Conservation (phyloP, 1,140 invertebrate genomes). For the Copidosoma floridanum region DNA sequence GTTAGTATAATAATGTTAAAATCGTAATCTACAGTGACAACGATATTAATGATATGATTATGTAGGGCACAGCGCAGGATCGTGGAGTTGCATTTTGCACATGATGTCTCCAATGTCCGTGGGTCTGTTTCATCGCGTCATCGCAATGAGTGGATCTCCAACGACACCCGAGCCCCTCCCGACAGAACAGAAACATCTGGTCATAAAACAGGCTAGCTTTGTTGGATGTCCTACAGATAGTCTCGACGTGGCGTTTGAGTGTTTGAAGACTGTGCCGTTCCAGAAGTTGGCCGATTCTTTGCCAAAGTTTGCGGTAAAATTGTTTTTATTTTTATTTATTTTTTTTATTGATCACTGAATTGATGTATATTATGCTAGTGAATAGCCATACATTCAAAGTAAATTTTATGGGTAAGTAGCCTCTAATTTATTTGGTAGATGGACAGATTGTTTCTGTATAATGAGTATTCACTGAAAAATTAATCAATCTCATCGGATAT, state of each 20-base stretch:
- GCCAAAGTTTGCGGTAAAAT: conserved; percentile 26
- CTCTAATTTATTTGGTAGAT: too few species aligned
- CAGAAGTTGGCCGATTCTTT: conserved; percentile 20
- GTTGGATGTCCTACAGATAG: conserved; percentile 63
- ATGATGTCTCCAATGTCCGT: conserved; percentile 62
- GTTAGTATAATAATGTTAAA: too few species aligned
- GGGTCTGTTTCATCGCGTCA: conserved; percentile 49
- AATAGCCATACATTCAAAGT: too few species aligned
- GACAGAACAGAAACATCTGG: conserved; percentile 58
- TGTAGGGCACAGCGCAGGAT: conserved; percentile 69
- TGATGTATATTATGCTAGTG: too few species aligned
- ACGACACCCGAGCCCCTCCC: conserved; percentile 59
- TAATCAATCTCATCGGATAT: too few species aligned
- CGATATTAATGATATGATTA: too few species aligned
- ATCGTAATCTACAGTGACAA: too few species aligned
- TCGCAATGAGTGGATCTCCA: conserved; percentile 67
- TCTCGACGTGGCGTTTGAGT: conserved; percentile 59
- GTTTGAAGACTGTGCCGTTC: conserved; percentile 55
- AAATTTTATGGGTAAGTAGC: too few species aligned
- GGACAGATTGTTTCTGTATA: too few species aligned
- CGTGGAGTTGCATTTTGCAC: conserved; percentile 62
- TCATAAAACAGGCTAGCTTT: conserved; percentile 63
- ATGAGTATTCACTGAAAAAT: too few species aligned
- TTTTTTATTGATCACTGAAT: background rate
- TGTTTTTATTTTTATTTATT: background rate